Base-by-base conservation (phyloP, 2,888 invertebrate species). In the Clunio marinus region DNA sequence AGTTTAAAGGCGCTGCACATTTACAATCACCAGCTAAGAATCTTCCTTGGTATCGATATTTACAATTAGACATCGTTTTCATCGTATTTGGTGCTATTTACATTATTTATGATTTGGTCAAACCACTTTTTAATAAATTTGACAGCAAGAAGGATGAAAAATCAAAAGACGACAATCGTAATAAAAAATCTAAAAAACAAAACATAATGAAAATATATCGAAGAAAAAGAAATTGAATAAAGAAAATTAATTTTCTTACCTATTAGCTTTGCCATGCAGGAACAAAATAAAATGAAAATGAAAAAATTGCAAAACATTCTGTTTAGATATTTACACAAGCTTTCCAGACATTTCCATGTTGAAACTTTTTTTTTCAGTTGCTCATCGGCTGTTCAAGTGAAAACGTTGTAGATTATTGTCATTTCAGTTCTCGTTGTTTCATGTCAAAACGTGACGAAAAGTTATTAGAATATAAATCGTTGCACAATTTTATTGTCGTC, bases 1-100 rank as follows among this genome's bases (percentile, higher is more conserved):
- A 35, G 27, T 59, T 32, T 20, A 68, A 68, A 13, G 68, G 68
- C 13, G 68, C 68, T n/a, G 5, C 3, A 25, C 68, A 68, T 45
- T 2, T 68, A 15, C 57, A 59, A 17, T 58, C 68, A 15, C 35
- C 58, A 10, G 68, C 58, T n/a, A 41, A 41, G 28, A 41, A 68
- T 28, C 10, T 68, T 5, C 24, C 68, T 15, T 68, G 68, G 68
- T 58, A 41, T 20, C 37, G 51, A 24, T 58, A 58, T 27, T 20
- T 68, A 2, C 51, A 27, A 28, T 25, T 68, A 7, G 68, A 68
- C 32, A 20, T 68, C 8, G 45, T 27, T 7, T 17, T 63, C 1
- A 15, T 63, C 2, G 17, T 63, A 13, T 66, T 66, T 35, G 55
- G 63, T 1, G 46, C 15, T 15, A 45, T 63, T 25, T 63, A 63